Evolutionary conservation across 2,113 vertebrate species (phyloP), one percentile per base, ranked within the genome.

Genomic region (Chloroceryle aenea): DNA sequence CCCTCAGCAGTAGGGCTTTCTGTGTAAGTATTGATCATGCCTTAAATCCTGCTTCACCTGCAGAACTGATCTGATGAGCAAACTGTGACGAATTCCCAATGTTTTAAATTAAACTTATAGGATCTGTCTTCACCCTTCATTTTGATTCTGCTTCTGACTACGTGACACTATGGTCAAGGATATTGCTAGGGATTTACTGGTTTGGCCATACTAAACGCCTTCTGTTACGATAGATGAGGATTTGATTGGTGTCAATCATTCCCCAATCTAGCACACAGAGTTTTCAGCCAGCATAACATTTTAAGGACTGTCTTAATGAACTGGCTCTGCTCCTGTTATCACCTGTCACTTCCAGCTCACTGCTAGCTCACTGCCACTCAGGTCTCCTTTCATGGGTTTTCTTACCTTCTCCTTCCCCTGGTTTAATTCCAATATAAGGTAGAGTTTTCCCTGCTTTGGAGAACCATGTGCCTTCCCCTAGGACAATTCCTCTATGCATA

Each of bases 161-260:
- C 72, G 90, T 96, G 95, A 97, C 92, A 94, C 73, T 63, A 12
- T 45, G 91, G 94, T 87, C 95, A 95, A 93, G 95, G 89, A 94
- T 92, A n/a, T 77, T 95, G 85, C 93, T 95, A 89, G 93, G 96
- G 90, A 97, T 97, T 96, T 98, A 97, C 96, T 23, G 20, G 74
- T 95, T 97, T 78, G 94, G 90, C 90, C 22, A 4, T 68, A 93
- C 61, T 5, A 93, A 86, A 73, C 42, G 86, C 58, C 61, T 94
- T 97, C 97, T 93, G 74, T 42, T 89, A 83, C 1, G 38, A 91
- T 95, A 91, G 88, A 64, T 77, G 52, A 90, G 50, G 68, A 81
- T 95, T 97, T 98, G 97, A 98, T 95, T 98, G 97, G 85, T 95
- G 96, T 96, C 97, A 97, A 90, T 97, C 97, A 97, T 96, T 96